phyloP scores from a whole-genome alignment of 2,888 invertebrate genomes.

The Aphodius sticticus region DNA sequence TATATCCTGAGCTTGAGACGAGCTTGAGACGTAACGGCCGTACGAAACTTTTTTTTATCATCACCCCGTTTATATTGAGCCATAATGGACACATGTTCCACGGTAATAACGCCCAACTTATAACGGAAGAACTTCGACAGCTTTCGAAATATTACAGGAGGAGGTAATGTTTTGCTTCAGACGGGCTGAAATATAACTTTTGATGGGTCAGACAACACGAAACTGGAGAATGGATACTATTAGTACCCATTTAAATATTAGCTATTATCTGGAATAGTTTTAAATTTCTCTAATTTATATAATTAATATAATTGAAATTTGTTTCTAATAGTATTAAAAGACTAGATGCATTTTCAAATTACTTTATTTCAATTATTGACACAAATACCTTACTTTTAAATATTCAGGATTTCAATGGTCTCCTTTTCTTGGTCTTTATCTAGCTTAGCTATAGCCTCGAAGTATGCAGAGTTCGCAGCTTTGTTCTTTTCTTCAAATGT shows the following conservation, averaged over 20 bases:
- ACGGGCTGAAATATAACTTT: background rate
- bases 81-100: background rate
- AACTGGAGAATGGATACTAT: background rate
- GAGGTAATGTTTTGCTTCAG: background rate
- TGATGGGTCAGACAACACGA: background rate
- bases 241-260: too few relatives aligned
- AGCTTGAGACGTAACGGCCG: background rate
- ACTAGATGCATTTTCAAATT: too few relatives aligned
- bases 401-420: background rate
- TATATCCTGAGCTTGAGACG: background rate
- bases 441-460: background rate
- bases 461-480: background rate
- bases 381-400: background rate
- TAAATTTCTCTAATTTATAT: too few relatives aligned
- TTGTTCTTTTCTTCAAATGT: too few relatives aligned
- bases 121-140: background rate
- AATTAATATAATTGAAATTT: too few relatives aligned
- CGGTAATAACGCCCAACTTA: background rate
- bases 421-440: background rate
- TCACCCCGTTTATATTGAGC: constrained; percentile 4
- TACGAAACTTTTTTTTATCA: background rate
- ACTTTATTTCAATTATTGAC: background rate
- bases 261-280: too few relatives aligned
- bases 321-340: too few relatives aligned
- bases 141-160: background rate